Conservation (phyloP, 2,113 vertebrate species). For the Phainopepla nitens region DNA sequence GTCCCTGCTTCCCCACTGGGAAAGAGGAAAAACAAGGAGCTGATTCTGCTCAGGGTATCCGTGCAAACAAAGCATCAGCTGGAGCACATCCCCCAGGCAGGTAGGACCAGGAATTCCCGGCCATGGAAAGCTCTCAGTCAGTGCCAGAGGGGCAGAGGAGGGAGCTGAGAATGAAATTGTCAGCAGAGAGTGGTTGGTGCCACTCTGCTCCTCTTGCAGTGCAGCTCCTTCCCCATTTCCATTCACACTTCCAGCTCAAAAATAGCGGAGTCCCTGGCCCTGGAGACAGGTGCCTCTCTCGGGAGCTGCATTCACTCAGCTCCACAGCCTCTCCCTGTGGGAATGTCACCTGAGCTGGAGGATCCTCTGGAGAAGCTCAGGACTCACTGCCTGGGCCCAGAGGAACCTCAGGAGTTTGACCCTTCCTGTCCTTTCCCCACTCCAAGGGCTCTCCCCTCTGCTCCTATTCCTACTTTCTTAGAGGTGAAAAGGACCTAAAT, state of each 20-base stretch:
- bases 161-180: neutral
- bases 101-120: neutral
- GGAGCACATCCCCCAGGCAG: neutral
- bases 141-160: neutral
- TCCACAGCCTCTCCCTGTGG: neutral
- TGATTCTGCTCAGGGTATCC: neutral
- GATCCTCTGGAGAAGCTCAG: neutral
- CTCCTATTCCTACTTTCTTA: neutral
- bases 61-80: neutral
- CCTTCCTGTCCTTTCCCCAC: neutral
- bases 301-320: neutral
- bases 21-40: neutral
- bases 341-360: neutral
- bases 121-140: neutral
- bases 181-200: neutral
- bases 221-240: neutral
- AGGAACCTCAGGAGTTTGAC: neutral
- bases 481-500: neutral
- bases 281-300: neutral
- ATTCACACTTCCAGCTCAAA: neutral
- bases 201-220: neutral
- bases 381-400: neutral
- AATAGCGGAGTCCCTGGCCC: neutral
- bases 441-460: neutral
- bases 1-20: neutral